Evolutionary conservation across 2,888 invertebrate species (phyloP), one percentile per base, ranked within the genome.

Genomic region (Andricus curvator): DNA sequence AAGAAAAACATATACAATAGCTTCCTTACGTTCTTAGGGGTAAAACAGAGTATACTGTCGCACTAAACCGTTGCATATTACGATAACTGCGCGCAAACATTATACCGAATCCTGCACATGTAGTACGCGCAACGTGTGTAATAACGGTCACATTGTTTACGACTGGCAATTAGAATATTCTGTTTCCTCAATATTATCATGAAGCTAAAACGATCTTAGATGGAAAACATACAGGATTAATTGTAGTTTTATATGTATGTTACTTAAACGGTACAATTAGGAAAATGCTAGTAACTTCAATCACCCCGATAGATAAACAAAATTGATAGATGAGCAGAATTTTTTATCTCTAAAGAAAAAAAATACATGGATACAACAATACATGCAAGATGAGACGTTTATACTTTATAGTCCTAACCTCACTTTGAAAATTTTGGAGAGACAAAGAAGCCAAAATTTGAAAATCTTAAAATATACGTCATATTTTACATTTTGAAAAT

Each of bases 81-180:
- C 64, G 64, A 64, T 64, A 64, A 17, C 64, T 68, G 67, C 41
- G 13, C n/a, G n/a, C 67, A 41, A 67, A 67, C 41, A 67, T 41
- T 41, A 67, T 44, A 17, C 37, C 67, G 22, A 44, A 68, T 48
- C 41, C 48, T 44, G 48, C 25, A 22, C 44, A 68, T 22, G 64
- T 64, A 44, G 48, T 68, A 25, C 25, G 22, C 44, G 29, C 29
- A 44, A 44, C 44, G 68, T 44, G 41, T 68, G 48, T 68, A 25
- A 68, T 68, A 68, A 44, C 44, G 25, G 48, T 48, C 44, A 25
- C 48, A 68, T 68, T 68, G 44, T 44, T 48, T 68, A 68, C 68
- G 44, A 48, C 68, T 22, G 48, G 44, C 44, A 68, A 68, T 68
- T 68, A 68, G 25, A 68, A 41, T 48, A 68, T 68, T 68, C 25